phyloP scores from a whole-genome alignment of 2,888 invertebrate species.

The Diploptera punctata region DNA sequence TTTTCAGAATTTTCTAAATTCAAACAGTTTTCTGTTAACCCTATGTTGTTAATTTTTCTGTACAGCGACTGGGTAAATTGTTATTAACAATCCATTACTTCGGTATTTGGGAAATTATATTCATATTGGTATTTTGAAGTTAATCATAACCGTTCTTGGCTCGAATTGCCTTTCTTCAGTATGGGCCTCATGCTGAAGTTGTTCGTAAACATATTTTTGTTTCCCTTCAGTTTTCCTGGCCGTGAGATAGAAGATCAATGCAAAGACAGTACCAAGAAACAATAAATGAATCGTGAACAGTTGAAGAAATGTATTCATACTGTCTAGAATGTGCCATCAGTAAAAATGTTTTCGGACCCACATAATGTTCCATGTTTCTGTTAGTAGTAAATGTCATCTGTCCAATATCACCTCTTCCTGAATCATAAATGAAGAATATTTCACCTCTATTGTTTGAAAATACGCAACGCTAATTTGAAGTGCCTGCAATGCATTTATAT shows the following conservation, averaged over 20 bases:
- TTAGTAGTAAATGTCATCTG: not conserved
- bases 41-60: not conserved
- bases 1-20: not conserved
- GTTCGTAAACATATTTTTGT: not conserved
- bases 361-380: not conserved
- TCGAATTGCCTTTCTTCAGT: not conserved
- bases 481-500: not conserved
- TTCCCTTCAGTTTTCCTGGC: not conserved
- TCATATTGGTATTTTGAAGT: not conserved
- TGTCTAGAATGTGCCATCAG: not conserved
- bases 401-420: not conserved
- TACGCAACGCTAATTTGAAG: not conserved
- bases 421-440: not conserved
- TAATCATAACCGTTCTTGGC: not conserved
- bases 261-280: not conserved
- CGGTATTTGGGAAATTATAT: not conserved
- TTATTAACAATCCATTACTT: not conserved
- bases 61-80: not conserved
- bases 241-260: not conserved
- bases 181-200: not conserved
- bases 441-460: not conserved
- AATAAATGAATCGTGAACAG: not conserved
- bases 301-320: not conserved
- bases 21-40: not conserved
- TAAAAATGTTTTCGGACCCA: not conserved